Conservation (phyloP, 1,140 invertebrate species). For the Aleiodes sp. region DNA sequence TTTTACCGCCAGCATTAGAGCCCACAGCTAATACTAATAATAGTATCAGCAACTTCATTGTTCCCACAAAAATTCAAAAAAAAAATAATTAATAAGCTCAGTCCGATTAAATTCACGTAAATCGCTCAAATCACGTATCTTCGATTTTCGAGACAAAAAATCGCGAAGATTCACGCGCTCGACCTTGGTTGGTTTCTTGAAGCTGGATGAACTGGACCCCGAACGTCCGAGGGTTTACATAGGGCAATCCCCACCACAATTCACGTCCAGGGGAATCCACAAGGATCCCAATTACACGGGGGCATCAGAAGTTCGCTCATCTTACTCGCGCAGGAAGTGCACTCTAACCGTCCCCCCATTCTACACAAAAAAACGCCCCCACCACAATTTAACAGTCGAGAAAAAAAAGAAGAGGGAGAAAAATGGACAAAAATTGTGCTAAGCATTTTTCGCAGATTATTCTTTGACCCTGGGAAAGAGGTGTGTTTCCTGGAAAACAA, state of each 20-base stretch:
- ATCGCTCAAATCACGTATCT: not conserved
- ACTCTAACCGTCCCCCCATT: constrained; percentile 32
- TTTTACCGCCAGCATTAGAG: constrained; percentile 1
- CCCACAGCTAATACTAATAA: not conserved
- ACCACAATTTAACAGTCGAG: not conserved
- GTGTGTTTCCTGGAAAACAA: not conserved
- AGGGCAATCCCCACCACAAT: constrained; percentile 62
- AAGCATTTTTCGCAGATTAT: too few relatives aligned
- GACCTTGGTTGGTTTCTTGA: constrained; percentile 59
- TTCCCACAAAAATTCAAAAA: not conserved
- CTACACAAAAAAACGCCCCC: not conserved
- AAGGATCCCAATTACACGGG: constrained; percentile 65
- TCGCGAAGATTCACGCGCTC: constrained; percentile 35
- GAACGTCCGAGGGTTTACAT: constrained; percentile 65
- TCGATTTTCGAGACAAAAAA: constrained; percentile 37
- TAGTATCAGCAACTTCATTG: constrained; percentile 33
- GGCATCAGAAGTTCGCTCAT: constrained; percentile 54
- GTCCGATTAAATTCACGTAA: not conserved
- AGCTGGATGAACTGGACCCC: constrained; percentile 65
- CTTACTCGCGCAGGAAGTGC: constrained; percentile 57
- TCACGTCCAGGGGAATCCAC: constrained; percentile 37
- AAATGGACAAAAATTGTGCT: not conserved
- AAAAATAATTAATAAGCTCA: constrained; percentile 11
- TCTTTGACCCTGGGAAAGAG: not conserved
- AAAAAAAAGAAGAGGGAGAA: not conserved